These are phyloP conservation scores for Myiagra hebetior DNA, from an alignment of 2,113 vertebrate species.

Conservation along the genomic window DNA sequence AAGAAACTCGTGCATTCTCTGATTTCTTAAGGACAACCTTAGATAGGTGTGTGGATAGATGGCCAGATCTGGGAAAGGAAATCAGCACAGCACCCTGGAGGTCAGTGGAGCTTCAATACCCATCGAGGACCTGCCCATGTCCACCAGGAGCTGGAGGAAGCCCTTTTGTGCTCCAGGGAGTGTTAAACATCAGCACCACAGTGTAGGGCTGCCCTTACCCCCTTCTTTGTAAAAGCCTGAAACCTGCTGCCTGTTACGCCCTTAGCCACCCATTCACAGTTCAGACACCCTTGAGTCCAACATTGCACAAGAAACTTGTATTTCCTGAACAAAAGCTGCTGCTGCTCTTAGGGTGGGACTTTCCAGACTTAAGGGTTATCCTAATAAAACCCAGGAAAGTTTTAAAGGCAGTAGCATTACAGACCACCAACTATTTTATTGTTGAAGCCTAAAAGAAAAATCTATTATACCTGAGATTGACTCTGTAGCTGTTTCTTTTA, in stretches of 20 bases:
- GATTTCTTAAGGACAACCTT: neutral
- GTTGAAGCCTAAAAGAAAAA: slow-evolving; percentile 66
- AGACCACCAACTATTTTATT: slow-evolving; percentile 77
- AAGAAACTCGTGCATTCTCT: neutral
- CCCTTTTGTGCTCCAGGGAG: slow-evolving; percentile 26
- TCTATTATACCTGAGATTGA: slow-evolving; percentile 27
- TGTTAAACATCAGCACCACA: slow-evolving; percentile 50
- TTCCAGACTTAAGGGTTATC: slow-evolving; percentile 70
- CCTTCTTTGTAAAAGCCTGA: neutral
- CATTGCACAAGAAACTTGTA: slow-evolving; percentile 57
- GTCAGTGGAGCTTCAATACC: neutral
- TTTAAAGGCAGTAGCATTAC: slow-evolving; percentile 65
- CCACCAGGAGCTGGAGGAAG: neutral
- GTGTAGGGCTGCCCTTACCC: neutral
- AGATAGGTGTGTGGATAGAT: neutral
- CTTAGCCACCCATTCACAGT: slow-evolving; percentile 21
- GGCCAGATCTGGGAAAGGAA: neutral
- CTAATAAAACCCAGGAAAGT: slow-evolving; percentile 76
- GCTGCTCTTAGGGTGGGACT: slow-evolving; percentile 65
- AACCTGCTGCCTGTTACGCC: slow-evolving; percentile 59
- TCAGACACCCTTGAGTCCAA: slow-evolving; percentile 61
- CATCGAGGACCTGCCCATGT: neutral
- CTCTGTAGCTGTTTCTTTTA: slow-evolving; percentile 41
- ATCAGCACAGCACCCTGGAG: neutral
- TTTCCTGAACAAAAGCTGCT: slow-evolving; percentile 65